phyloP scores from a whole-genome alignment of 92 coral and sea anemone genomes.

The Chrysogorgia sp. region DNA sequence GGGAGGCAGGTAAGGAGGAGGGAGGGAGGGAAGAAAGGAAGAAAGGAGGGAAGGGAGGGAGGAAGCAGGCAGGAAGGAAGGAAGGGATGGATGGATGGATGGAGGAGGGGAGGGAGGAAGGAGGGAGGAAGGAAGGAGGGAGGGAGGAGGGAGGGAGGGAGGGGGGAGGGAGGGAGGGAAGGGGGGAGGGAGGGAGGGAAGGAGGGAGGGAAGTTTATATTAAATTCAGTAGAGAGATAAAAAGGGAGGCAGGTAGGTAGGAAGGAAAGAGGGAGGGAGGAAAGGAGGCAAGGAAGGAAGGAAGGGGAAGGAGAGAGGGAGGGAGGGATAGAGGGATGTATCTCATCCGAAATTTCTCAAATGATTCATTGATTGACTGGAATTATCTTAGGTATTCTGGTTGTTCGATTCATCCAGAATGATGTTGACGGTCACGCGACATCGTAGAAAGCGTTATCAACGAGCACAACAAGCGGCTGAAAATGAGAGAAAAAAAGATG shows the following conservation, averaged over 20 bases:
- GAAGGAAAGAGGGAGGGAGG: too few species aligned
- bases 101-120: neutral
- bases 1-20: neutral
- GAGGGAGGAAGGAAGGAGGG: neutral
- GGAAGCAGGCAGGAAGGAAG: neutral
- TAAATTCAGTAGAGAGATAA: neutral
- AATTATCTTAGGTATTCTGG: slow-evolving; percentile 20
- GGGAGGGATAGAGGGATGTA: too few species aligned
- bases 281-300: neutral
- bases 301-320: too few species aligned
- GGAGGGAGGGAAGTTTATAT: neutral
- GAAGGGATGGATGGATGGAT: neutral
- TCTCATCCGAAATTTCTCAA: neutral
- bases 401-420: slow-evolving; percentile 28
- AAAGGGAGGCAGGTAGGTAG: too few species aligned
- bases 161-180: neutral
- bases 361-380: neutral
- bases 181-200: neutral
- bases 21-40: neutral
- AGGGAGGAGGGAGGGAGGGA: neutral
- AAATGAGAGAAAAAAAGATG: neutral
- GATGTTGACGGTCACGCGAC: slow-evolving; percentile 25
- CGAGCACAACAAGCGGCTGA: slow-evolving; percentile 28
- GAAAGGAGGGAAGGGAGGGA: neutral
- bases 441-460: slow-evolving; percentile 31